These are phyloP conservation scores for Ichneumoninae sp. DNA, from an alignment of 2,888 invertebrate genomes.

Conservation along the genomic window DNA sequence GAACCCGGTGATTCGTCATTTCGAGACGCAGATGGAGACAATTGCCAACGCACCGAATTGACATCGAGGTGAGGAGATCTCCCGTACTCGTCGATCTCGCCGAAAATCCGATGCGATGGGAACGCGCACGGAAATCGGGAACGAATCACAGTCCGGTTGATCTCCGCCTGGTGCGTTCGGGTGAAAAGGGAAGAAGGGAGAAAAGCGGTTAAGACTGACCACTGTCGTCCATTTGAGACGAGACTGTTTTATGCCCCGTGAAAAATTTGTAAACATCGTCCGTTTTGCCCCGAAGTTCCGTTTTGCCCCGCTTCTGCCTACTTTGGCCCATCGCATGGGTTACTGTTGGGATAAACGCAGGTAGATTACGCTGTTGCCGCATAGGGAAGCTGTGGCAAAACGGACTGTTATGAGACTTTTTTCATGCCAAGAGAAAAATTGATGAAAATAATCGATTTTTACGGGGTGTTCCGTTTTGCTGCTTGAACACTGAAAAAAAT, in stretches of 20 bases:
- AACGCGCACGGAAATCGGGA: slow-evolving; percentile 17
- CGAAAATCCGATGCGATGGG: slow-evolving; percentile 5
- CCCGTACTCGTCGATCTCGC: slow-evolving; percentile 4
- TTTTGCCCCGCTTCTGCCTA: too few relatives aligned
- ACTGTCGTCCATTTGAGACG: neutral
- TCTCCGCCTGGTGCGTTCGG: neutral
- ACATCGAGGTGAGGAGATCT: neutral
- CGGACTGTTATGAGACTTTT: too few relatives aligned
- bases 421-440: too few relatives aligned
- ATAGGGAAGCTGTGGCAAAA: too few relatives aligned
- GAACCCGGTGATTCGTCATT: slow-evolving; percentile 48
- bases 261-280: too few relatives aligned
- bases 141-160: neutral
- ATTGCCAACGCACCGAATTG: slow-evolving; percentile 20
- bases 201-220: neutral
- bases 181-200: neutral
- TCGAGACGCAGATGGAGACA: slow-evolving; percentile 28
- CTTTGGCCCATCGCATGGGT: too few relatives aligned
- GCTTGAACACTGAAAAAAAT: too few relatives aligned
- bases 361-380: neutral
- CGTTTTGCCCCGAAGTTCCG: too few relatives aligned
- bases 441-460: too few relatives aligned
- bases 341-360: too few relatives aligned
- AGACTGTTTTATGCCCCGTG: too few relatives aligned
- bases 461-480: too few relatives aligned